phyloP scores from a whole-genome alignment of 1,140 invertebrate genomes.

The Araneus ventricosus region DNA sequence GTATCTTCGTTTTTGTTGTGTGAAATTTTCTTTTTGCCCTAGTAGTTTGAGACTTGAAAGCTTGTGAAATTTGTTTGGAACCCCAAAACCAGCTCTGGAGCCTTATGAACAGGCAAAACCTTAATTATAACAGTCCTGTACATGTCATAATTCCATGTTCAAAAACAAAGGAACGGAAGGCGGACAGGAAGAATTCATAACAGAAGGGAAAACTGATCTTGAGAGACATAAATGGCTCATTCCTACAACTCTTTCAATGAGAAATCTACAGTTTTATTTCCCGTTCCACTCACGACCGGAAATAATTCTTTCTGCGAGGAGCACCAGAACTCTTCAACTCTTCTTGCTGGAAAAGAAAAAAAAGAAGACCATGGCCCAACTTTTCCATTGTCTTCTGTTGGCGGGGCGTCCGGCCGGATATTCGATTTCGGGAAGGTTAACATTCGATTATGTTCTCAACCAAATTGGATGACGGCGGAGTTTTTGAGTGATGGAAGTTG shows the following conservation, averaged over 20 bases:
- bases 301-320: neutral
- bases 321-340: neutral
- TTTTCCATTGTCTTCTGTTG: constrained; percentile 14
- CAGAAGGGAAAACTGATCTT: no score
- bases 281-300: neutral
- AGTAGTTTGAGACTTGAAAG: no score
- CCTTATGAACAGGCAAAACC: no score
- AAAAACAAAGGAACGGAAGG: no score
- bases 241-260: neutral
- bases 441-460: constrained; percentile 8
- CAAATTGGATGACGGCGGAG: neutral
- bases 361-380: neutral
- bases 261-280: neutral
- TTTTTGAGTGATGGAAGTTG: neutral
- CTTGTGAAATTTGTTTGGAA: no score
- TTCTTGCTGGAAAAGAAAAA: neutral
- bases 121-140: no score
- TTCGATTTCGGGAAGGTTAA: constrained; percentile 36
- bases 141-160: no score
- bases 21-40: no score
- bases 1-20: no score
- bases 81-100: no score
- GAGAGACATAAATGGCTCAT: neutral
- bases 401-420: neutral
- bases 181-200: no score